Percentiles rank a stretch among this genome's conserved stretches.
These are phyloP conservation scores for Drosophila paracracens DNA, from an alignment of 2,888 invertebrate genomes.

Conservation along the genomic window DNA sequence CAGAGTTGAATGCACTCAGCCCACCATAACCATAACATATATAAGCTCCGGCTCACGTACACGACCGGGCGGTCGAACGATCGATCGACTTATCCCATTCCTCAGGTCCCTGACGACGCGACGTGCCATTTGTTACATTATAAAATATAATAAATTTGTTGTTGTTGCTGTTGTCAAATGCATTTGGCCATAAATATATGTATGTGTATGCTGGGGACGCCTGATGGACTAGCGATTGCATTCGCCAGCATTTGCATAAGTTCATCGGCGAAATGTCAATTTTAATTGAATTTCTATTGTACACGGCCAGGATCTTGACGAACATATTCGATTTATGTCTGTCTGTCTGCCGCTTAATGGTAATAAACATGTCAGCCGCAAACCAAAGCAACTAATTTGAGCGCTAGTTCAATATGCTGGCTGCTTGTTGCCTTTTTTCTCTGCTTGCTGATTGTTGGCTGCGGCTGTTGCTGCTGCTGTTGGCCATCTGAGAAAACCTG, in stretches of 20 bases:
- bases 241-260: constrained; percentile 31
- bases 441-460: background rate
- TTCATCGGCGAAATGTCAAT: constrained; percentile 74
- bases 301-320: constrained; percentile 45
- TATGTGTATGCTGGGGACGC: constrained; percentile 26
- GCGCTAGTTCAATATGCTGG: constrained; percentile 52
- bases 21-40: constrained; percentile 14
- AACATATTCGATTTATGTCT: constrained; percentile 66
- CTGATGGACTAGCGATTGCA: constrained; percentile 62
- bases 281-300: constrained; percentile 80
- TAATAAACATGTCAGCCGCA: constrained; percentile 76
- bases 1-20: constrained; percentile 68
- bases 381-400: constrained; percentile 63
- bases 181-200: constrained; percentile 65
- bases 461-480: constrained; percentile 6
- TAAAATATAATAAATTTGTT: constrained; percentile 73
- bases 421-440: constrained; percentile 1
- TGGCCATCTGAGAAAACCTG: constrained; percentile 59
- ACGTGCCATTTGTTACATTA: constrained; percentile 74
- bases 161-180: constrained; percentile 31
- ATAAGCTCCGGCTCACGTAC: constrained; percentile 55
- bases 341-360: constrained; percentile 42
- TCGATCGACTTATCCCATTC: constrained; percentile 36
- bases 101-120: constrained; percentile 16
- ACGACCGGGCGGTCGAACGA: constrained; percentile 16